Percentiles rank a stretch among this genome's conserved stretches.
Conservation (phyloP, 2,797 vertebrate species). For the Falco biarmicus region DNA sequence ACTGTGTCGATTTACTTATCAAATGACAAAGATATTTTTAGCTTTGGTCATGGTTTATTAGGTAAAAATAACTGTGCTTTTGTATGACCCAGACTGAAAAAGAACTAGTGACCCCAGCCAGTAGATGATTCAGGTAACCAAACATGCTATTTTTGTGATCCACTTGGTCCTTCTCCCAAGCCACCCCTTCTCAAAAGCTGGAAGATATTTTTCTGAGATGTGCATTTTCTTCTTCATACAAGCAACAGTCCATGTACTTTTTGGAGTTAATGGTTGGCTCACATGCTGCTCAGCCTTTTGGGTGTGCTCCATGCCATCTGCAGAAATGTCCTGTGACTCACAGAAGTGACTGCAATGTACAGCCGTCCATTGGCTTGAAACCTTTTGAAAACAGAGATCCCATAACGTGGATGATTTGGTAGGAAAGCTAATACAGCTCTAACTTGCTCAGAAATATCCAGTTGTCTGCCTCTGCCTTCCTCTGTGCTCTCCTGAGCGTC, state of each 20-base stretch:
- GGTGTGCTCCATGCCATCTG: not conserved
- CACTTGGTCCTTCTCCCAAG: not conserved
- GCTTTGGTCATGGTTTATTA: not conserved
- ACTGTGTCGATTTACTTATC: not conserved
- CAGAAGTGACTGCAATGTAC: not conserved
- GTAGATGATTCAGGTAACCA: not conserved
- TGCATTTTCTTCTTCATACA: not conserved
- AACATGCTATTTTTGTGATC: not conserved
- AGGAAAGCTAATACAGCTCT: not conserved
- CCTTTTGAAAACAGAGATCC: not conserved
- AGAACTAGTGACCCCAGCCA: not conserved
- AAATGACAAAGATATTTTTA: not conserved
- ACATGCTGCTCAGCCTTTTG: not conserved
- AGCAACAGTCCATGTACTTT: not conserved
- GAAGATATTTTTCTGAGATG: not conserved
- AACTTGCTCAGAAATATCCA: not conserved
- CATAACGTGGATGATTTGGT: not conserved
- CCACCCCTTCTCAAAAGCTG: not conserved
- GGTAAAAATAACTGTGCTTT: not conserved
- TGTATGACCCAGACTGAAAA: not conserved
- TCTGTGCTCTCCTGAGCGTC: not conserved
- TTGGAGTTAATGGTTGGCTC: not conserved
- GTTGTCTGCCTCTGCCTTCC: not conserved
- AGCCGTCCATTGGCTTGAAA: not conserved
- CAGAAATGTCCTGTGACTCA: not conserved